Conservation (phyloP, 2,888 invertebrate genomes). For the Microdon myrmicae region DNA sequence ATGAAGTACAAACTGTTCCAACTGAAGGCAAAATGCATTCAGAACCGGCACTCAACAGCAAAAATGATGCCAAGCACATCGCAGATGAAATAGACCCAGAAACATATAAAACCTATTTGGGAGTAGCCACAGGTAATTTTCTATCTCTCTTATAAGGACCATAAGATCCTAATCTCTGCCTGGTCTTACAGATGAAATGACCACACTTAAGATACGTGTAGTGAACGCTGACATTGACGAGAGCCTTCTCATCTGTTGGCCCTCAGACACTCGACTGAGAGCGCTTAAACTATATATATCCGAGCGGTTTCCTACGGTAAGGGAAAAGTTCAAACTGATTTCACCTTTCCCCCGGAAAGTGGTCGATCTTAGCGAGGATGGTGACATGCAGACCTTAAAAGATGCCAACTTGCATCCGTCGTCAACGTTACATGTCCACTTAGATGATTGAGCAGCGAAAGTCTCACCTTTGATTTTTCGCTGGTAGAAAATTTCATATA, state of each 20-base stretch:
- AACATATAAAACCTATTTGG: constrained; percentile 27
- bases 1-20: no score
- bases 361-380: constrained; percentile 58
- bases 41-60: no score
- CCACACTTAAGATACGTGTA: constrained; percentile 61
- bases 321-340: constrained; percentile 63
- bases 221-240: constrained; percentile 60
- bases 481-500: no score
- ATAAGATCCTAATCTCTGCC: not conserved
- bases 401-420: constrained; percentile 65
- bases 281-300: constrained; percentile 61
- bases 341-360: constrained; percentile 64
- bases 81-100: not conserved
- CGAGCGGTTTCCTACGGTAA: constrained; percentile 62
- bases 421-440: constrained; percentile 64
- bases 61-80: no score
- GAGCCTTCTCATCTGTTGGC: constrained; percentile 64
- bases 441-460: constrained; percentile 64
- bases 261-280: constrained; percentile 62
- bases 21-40: no score
- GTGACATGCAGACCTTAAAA: constrained; percentile 59
- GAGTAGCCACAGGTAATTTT: constrained; percentile 14
- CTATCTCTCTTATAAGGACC: not conserved
- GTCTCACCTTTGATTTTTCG: no score
- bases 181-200: constrained; percentile 56